A percentile compares a stretch with the other conserved stretches of the same genome.
Conservation (phyloP, 2,113 vertebrate genomes). For the Phoenicopterus ruber region DNA sequence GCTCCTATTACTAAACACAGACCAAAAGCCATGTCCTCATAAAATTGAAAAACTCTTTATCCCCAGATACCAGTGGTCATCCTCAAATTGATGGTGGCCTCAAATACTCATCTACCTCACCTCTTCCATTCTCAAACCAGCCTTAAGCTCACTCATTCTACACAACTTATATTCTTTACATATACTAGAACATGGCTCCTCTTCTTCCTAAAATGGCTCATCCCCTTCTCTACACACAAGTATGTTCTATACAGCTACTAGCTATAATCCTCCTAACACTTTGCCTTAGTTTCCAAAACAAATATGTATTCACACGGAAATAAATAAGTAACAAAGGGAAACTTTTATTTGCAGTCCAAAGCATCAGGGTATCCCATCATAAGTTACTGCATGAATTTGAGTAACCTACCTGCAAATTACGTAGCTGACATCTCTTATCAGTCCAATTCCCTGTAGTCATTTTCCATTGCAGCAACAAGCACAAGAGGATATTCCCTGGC, state of each 20-base stretch:
- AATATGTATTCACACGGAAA: not conserved
- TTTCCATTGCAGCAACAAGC: not conserved
- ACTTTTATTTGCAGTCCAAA: not conserved
- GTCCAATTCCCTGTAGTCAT: not conserved
- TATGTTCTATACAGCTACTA: not conserved
- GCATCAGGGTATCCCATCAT: not conserved
- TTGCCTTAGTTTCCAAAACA: not conserved
- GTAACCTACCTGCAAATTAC: not conserved
- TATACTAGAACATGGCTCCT: not conserved
- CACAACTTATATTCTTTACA: not conserved
- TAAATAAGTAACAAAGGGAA: not conserved
- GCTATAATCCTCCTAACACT: not conserved
- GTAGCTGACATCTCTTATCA: accelerated
- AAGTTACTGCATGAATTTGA: not conserved
- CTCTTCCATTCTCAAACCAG: not conserved
- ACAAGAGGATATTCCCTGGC: not conserved
- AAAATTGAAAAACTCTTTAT: not conserved
- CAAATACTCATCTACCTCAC: not conserved
- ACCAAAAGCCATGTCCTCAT: not conserved
- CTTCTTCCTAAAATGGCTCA: not conserved
- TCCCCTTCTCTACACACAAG: not conserved
- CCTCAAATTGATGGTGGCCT: not conserved
- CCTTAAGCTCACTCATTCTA: not conserved
- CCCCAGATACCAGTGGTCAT: not conserved
- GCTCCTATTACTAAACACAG: not conserved